Conservation (phyloP, 2,888 invertebrate species). For the Heliconius sara region DNA sequence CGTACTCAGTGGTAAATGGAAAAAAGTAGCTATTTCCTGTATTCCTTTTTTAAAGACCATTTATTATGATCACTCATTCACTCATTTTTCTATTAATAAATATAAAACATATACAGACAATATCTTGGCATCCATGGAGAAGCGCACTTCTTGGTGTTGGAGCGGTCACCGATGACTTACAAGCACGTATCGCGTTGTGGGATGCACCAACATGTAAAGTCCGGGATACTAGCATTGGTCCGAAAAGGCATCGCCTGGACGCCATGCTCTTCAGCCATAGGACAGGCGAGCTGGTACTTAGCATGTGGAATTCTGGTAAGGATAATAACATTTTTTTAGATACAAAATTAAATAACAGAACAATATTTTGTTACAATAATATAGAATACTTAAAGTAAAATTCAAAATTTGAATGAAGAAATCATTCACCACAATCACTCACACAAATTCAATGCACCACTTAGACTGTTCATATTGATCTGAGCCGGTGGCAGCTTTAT, state of each 20-base stretch:
- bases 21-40: no score
- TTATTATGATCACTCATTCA: no score
- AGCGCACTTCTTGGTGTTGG: constrained; percentile 72
- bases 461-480: neutral
- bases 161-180: constrained; percentile 50
- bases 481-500: neutral
- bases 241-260: constrained; percentile 62
- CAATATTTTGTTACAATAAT: no score
- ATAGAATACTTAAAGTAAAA: no score
- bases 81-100: no score
- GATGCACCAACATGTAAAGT: constrained; percentile 60
- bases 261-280: constrained; percentile 73
- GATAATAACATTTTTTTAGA: neutral
- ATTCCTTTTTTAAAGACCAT: no score
- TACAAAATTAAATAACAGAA: no score
- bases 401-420: no score
- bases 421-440: no score
- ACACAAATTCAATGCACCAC: no score
- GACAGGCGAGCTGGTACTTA: constrained; percentile 78
- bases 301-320: constrained; percentile 70
- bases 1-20: no score
- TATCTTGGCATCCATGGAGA: constrained; percentile 79
- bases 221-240: constrained; percentile 51
- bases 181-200: constrained; percentile 64
- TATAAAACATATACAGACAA: constrained; percentile 55